Conservation (phyloP, 2,113 vertebrate genomes). For the Crocuta crocuta region DNA sequence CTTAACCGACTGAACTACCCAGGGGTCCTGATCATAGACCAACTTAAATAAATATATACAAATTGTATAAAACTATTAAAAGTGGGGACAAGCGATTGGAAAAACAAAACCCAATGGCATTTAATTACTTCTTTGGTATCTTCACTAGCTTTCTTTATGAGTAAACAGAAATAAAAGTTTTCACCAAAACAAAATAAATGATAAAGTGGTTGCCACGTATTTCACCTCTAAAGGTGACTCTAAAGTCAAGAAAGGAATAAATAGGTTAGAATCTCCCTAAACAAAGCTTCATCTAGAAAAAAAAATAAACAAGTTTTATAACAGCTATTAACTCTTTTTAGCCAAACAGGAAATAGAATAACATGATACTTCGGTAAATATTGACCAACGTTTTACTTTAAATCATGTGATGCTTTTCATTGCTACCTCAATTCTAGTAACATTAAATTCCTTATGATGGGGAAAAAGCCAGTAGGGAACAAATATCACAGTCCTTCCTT, state of each 20-base stretch:
- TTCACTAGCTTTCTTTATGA: conserved; percentile 13
- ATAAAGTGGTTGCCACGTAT: not conserved
- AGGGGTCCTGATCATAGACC: not conserved
- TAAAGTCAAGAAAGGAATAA: not conserved
- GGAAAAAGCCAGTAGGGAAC: not conserved
- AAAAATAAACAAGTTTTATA: conserved; percentile 52
- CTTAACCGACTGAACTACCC: too few species aligned
- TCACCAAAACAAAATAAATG: conserved; percentile 28
- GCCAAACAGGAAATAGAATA: conserved; percentile 21
- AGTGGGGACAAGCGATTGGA: conserved; percentile 1
- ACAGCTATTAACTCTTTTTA: conserved; percentile 43
- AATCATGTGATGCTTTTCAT: not conserved
- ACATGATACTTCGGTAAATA: conserved; percentile 51
- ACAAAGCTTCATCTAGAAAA: conserved; percentile 33
- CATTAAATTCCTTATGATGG: conserved; percentile 21
- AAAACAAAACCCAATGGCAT: conserved; percentile 61
- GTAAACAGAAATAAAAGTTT: not conserved
- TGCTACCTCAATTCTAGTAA: not conserved
- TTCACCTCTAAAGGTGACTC: not conserved
- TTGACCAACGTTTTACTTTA: conserved; percentile 40
- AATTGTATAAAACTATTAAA: conserved; percentile 37
- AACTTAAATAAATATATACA: not conserved
- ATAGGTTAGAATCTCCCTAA: not conserved
- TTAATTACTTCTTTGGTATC: conserved; percentile 45
- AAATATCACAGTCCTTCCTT: not conserved